Base-by-base conservation (phyloP, 1,140 invertebrate genomes). In the Heliconius himera region DNA sequence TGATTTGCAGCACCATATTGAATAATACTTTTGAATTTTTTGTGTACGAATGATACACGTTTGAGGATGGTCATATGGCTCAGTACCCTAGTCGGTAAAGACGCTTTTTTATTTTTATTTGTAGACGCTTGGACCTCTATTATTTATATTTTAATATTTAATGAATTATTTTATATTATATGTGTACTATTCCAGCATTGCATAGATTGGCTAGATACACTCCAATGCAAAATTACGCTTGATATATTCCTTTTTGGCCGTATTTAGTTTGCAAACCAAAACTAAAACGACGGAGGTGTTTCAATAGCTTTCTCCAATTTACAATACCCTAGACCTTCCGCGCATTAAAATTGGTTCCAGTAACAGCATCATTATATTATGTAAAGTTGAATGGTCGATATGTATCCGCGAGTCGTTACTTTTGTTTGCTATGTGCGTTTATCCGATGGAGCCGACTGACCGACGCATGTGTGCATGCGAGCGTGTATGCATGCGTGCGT, bases 321-420 rank as follows among this genome's bases (percentile, higher is more conserved):
- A 86, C 83, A 85, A 84, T 82, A 84, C 85, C 87, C 87, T 91
- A 92, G 92, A 94, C 92, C 91, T 94, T 94, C 92, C 92, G 92
- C 91, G 91, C 89, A 93, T 89, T 75, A 78, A 66, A 86, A 87
- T 89, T 86, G 89, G 89, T 90, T 92, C 87, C 86, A 84, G 80
- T 82, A 84, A 84, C 51, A 72, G 70, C 70, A 72, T 56, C 51
- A 46, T 36, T 6, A 36, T 72, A 51, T 20, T 51, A 51, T 71
- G 36, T 76, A 70, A 70, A 77, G 11, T 77, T 83, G 85, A 81
- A 72, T 72, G 36, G 70, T 76, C 41, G 76, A 84, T 75, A 77
- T 83, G 72, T 81, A 81, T 85, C 75, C 86, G 87, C 88, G 88
- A 70, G 29, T 81, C 83, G 56, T 91, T 90, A 85, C 84, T 92